Conservation (phyloP, 2,888 invertebrate genomes). For the Eilema griseolum region DNA sequence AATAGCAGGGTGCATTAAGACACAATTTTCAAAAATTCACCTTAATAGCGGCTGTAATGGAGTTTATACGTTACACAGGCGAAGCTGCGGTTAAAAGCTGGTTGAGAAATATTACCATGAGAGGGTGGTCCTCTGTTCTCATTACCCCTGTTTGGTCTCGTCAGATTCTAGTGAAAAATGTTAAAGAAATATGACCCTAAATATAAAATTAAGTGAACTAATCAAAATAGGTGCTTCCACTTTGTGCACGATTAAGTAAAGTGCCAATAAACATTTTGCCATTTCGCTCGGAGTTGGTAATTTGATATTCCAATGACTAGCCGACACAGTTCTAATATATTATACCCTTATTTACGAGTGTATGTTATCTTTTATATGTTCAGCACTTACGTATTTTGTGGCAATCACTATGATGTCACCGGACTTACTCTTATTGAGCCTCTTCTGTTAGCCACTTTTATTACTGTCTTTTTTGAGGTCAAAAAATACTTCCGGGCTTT, state of each 20-base stretch:
- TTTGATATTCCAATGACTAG: slow-evolving; percentile 47
- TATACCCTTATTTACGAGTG: slow-evolving; percentile 42
- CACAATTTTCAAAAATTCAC: neutral
- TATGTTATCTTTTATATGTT: slow-evolving; percentile 44
- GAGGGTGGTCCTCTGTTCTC: slow-evolving; percentile 12
- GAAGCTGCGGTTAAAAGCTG: neutral
- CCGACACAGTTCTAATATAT: slow-evolving; percentile 39
- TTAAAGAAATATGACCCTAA: slow-evolving; percentile 37
- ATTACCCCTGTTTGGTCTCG: slow-evolving; percentile 11
- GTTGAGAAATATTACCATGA: slow-evolving; percentile 8
- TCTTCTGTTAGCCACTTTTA: slow-evolving; percentile 20
- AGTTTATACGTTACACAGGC: neutral
- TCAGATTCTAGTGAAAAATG: slow-evolving; percentile 10
- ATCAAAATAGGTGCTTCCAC: slow-evolving; percentile 46
- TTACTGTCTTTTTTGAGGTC: neutral
- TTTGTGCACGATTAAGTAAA: slow-evolving; percentile 51
- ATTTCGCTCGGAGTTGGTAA: slow-evolving; percentile 38
- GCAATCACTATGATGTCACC: slow-evolving; percentile 34
- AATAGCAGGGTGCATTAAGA: neutral
- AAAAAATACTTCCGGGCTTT: slow-evolving; percentile 14
- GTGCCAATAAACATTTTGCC: slow-evolving; percentile 51
- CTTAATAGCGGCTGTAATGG: neutral
- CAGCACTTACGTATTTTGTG: slow-evolving; percentile 30
- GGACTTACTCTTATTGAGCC: slow-evolving; percentile 8
- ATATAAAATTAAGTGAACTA: slow-evolving; percentile 38